Percentiles rank a stretch among this genome's conserved stretches.
phyloP scores from a whole-genome alignment of 2,888 invertebrate species.

The Rotaria magnacalcarata region DNA sequence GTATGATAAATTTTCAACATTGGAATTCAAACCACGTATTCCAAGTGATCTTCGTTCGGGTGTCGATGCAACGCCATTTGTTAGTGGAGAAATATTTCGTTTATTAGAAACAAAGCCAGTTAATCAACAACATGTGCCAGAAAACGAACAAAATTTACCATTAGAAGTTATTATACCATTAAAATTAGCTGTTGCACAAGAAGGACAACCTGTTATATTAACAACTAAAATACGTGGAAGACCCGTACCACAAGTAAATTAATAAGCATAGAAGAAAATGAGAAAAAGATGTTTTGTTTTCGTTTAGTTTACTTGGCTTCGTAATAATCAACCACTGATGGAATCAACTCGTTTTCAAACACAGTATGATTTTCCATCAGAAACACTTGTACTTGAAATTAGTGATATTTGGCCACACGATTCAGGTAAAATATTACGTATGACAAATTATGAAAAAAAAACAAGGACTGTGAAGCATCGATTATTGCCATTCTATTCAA shows the following conservation, averaged over 20 bases:
- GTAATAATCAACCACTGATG: slow-evolving; percentile 41
- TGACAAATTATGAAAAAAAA: background rate
- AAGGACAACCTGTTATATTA: slow-evolving; percentile 87
- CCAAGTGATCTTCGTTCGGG: slow-evolving; percentile 28
- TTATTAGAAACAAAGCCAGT: slow-evolving; percentile 19
- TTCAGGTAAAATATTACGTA: background rate
- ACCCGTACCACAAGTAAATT: slow-evolving; percentile 49
- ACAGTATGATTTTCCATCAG: slow-evolving; percentile 44
- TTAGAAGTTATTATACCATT: slow-evolving; percentile 78
- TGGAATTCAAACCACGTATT: slow-evolving; percentile 15
- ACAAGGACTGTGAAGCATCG: too few relatives aligned
- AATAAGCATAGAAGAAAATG: background rate
- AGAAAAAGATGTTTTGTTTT: background rate
- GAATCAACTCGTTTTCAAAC: slow-evolving; percentile 42
- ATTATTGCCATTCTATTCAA: too few relatives aligned
- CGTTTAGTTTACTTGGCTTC: slow-evolving; percentile 39
- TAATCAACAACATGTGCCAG: background rate
- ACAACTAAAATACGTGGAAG: slow-evolving; percentile 64
- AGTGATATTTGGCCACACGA: slow-evolving; percentile 42
- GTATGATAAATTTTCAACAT: slow-evolving; percentile 32
- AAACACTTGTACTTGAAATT: slow-evolving; percentile 41
- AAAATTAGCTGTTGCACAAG: slow-evolving; percentile 78
- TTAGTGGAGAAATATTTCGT: slow-evolving; percentile 33
- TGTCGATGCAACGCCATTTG: slow-evolving; percentile 31
- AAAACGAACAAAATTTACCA: slow-evolving; percentile 58